Percentiles rank a stretch among this genome's conserved stretches.
Conservation (phyloP, 2,888 invertebrate species). For the Agrotis ipsilon region DNA sequence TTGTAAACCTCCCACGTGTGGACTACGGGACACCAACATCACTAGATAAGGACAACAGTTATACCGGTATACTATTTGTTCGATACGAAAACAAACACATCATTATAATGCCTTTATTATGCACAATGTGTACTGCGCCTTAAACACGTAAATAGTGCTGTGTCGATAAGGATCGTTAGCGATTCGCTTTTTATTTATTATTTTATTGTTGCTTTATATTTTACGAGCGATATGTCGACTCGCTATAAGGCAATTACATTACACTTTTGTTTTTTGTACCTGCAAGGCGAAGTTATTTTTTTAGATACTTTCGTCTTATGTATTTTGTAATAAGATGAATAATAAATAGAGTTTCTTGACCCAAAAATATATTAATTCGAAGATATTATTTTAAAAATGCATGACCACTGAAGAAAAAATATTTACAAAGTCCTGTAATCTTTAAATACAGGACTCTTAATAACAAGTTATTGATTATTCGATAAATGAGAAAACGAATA, state of each 20-base stretch:
- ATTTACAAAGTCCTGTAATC: too few species aligned
- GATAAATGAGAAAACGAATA: too few species aligned
- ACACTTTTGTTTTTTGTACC: slow-evolving; percentile 16
- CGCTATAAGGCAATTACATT: slow-evolving; percentile 50
- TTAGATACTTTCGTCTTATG: not conserved
- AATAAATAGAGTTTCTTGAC: too few species aligned
- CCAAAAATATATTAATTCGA: too few species aligned
- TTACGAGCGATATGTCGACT: slow-evolving; percentile 51
- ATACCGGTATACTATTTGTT: not conserved
- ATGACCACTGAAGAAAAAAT: too few species aligned
- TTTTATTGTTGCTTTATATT: slow-evolving; percentile 50
- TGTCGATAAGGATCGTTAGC: slow-evolving; percentile 81
- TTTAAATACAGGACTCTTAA: too few species aligned
- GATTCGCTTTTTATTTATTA: slow-evolving; percentile 73
- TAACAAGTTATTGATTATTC: too few species aligned
- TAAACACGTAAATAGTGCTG: slow-evolving; percentile 78
- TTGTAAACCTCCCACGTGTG: too few species aligned
- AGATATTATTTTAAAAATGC: too few species aligned
- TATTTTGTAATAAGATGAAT: too few species aligned
- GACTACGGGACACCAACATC: too few species aligned
- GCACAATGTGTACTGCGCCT: slow-evolving; percentile 28
- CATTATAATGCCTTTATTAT: slow-evolving; percentile 6
- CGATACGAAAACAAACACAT: slow-evolving; percentile 3
- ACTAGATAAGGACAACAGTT: not conserved
- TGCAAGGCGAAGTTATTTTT: not conserved